phyloP scores from a whole-genome alignment of 30 jellyfish, hydroid and myxozoan genomes.

The Sanderia malayensis region DNA sequence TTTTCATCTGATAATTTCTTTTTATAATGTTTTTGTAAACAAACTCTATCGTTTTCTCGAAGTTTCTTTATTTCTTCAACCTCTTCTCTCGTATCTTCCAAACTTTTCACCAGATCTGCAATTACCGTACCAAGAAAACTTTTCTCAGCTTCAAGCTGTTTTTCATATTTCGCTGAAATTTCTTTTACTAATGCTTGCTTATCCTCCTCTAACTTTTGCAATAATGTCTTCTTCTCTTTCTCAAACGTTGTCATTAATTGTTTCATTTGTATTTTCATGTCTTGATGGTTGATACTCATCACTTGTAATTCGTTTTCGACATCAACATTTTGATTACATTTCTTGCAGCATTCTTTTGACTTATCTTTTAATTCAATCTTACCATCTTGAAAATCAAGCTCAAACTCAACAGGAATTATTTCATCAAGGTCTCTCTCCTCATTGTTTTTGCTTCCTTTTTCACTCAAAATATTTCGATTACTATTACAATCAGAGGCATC shows the following conservation, averaged over 20 bases:
- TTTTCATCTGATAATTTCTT: conserved; percentile 46
- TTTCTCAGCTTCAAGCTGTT: conserved; percentile 52
- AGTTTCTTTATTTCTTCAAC: conserved; percentile 55
- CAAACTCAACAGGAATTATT: conserved; percentile 38
- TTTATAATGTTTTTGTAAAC: conserved; percentile 35
- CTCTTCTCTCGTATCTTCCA: conserved; percentile 59
- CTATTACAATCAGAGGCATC: conserved; percentile 20
- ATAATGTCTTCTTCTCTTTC: conserved; percentile 62
- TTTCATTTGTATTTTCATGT: conserved; percentile 38
- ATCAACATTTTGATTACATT: neutral
- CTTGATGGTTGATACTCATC: neutral
- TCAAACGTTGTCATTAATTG: conserved; percentile 53
- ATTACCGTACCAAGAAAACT: conserved; percentile 64
- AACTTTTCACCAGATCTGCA: conserved; percentile 69
- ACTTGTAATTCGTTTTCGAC: neutral
- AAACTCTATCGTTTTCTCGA: conserved; percentile 61
- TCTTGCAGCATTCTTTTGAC: neutral
- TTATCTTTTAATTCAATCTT: conserved; percentile 18
- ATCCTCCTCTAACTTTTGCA: conserved; percentile 45
- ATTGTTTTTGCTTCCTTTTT: neutral
- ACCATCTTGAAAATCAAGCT: conserved; percentile 50
- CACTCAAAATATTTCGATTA: conserved; percentile 1
- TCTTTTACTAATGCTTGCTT: conserved; percentile 40
- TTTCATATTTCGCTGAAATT: conserved; percentile 56
- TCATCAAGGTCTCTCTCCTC: conserved; percentile 24